Evolutionary conservation across 2,888 invertebrate species (phyloP), one percentile per base, ranked within the genome.

Genomic region (Pollenia labialis): DNA sequence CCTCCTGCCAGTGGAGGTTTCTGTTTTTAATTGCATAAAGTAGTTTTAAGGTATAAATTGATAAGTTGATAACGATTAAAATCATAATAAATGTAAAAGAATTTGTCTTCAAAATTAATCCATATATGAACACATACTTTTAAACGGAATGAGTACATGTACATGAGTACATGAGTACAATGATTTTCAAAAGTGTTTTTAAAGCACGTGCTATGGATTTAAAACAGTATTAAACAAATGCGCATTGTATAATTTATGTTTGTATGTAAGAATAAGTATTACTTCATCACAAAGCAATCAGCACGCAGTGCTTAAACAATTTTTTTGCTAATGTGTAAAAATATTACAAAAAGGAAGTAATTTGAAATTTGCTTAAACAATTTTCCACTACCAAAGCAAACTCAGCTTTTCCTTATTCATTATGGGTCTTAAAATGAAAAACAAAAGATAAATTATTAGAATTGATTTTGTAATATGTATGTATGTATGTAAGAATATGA

Each of bases 121-220:
- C 8, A 46, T 9, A 46, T 32, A 32, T 32, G 6, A 32, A 1
- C 14, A 32, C 9, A 48, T 44, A 12, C 23, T 11, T 54, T 46
- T 46, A 44, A 58, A 46, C 18, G 42, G 12, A 71, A 66, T n/a
- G n/a, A n/a, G n/a, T n/a, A n/a, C n/a, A n/a, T n/a, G n/a, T n/a
- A n/a, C n/a, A n/a, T n/a, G n/a, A n/a, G n/a, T n/a, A 56, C 48
- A 42, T 58, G 14, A 58, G 54, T 40, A 44, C 32, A 32, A 32
- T 6, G 0, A 60, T 44, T 68, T 42, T 71, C 18, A 71, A 18
- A 68, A 64, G 40, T 6, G 0, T 52, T 69, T 58, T 50, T 54
- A 64, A 72, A 76, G 42, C 66, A 76, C 76, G 80, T 86, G 64
- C 60, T 71, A 54, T 83, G 62, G 72, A 86, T 83, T 76, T 72